Evolutionary conservation across 2,113 vertebrate species (phyloP).

Genomic region (Pao palembangensis): DNA sequence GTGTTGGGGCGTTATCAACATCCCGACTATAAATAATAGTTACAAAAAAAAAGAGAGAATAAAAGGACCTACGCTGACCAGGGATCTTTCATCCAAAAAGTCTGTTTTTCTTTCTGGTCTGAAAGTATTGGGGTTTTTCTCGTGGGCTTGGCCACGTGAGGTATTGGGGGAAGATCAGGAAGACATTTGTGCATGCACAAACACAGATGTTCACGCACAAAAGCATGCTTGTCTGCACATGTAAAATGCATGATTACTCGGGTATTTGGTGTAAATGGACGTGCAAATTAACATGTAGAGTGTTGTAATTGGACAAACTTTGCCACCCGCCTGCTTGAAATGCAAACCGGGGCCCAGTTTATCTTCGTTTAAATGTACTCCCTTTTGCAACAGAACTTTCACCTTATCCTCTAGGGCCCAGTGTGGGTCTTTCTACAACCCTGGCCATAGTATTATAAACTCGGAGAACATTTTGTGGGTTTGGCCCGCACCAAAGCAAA

Average conservation of each 20-base stretch:
- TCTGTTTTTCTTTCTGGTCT: constrained; percentile 73
- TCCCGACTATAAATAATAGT: constrained; percentile 79
- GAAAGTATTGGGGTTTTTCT: constrained; percentile 66
- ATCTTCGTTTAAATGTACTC: constrained; percentile 72
- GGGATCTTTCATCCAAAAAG: constrained; percentile 70
- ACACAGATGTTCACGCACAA: constrained; percentile 4
- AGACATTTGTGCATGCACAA: constrained; percentile 33
- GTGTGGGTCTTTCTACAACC: constrained; percentile 60
- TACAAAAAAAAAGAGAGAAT: constrained; percentile 60
- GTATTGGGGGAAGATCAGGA: constrained; percentile 38
- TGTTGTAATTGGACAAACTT: constrained; percentile 43
- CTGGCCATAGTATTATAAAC: constrained; percentile 72
- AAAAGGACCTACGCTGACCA: constrained; percentile 68
- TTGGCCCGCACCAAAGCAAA: constrained; percentile 73
- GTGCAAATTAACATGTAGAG: constrained; percentile 5
- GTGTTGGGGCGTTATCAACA: constrained; percentile 80
- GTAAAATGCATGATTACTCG: too few relatives aligned
- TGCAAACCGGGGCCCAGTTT: constrained; percentile 56
- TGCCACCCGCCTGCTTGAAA: constrained; percentile 58
- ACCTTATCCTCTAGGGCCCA: constrained; percentile 56
- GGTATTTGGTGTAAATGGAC: too few relatives aligned
- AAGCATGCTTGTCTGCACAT: constrained; percentile 24
- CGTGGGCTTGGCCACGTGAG: constrained; percentile 62
- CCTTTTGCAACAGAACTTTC: constrained; percentile 50
- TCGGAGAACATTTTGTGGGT: constrained; percentile 79